Evolutionary conservation across 1,140 invertebrate species (phyloP).

Genomic region (Sarcophaga bullata): DNA sequence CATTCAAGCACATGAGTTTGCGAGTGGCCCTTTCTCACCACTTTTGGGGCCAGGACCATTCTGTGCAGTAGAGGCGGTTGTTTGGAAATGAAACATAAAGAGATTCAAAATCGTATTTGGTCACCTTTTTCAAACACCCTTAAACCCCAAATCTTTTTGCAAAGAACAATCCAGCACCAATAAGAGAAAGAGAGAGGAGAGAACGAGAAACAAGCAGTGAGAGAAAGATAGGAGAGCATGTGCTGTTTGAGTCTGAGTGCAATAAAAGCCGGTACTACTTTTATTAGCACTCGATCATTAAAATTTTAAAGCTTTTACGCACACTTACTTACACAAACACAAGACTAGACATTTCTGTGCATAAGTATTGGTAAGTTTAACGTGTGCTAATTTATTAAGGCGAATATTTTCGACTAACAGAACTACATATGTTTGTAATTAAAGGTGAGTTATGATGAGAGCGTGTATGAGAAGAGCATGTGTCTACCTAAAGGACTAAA

Average conservation of each 20-base stretch:
- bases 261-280: constrained; percentile 16
- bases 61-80: too few species aligned
- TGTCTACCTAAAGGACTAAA: neutral
- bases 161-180: neutral
- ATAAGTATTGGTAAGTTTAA: neutral
- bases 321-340: neutral
- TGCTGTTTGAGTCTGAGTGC: too few species aligned
- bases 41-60: too few species aligned
- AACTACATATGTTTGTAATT: neutral
- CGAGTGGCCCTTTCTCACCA: too few species aligned
- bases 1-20: too few species aligned
- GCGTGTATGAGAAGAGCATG: neutral
- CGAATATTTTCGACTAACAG: neutral
- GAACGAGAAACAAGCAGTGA: too few species aligned
- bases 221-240: too few species aligned
- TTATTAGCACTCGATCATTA: neutral
- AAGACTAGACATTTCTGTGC: neutral
- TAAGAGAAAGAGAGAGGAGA: neutral
- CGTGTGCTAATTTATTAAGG: neutral
- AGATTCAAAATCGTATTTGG: neutral
- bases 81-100: too few species aligned
- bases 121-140: constrained; percentile 3
- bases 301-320: neutral
- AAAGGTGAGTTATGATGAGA: neutral
- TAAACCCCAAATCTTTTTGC: neutral